phyloP scores from a whole-genome alignment of 2,797 vertebrate genomes.

The Perdix hodgsoniae region DNA sequence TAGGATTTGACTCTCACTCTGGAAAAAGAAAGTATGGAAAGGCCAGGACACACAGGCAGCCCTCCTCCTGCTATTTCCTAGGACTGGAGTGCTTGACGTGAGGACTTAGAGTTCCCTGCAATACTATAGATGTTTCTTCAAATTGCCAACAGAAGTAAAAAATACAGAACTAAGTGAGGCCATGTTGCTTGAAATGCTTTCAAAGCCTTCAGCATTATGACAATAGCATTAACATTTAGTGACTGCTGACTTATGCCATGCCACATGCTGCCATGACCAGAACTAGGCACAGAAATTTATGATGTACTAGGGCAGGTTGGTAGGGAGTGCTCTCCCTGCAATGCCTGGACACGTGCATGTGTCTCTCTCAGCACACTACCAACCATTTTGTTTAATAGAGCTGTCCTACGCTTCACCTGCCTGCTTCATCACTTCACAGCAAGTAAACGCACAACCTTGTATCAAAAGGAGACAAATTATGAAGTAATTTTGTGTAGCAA shows the following conservation, averaged over 20 bases:
- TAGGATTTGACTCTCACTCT: background rate
- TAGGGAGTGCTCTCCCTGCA: background rate
- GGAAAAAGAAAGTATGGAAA: background rate
- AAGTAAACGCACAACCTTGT: background rate
- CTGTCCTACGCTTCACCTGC: background rate
- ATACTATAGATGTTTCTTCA: background rate
- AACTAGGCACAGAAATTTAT: background rate
- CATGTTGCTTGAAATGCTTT: background rate
- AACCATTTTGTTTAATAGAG: background rate
- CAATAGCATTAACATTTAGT: background rate
- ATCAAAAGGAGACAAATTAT: background rate
- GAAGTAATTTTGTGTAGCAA: background rate
- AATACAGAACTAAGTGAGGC: background rate
- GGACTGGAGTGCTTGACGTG: rapidly evolving
- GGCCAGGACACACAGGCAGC: background rate
- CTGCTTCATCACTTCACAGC: background rate
- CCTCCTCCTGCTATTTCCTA: background rate
- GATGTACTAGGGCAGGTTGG: background rate
- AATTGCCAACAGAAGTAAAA: background rate
- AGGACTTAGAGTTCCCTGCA: background rate
- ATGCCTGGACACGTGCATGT: too few species aligned
- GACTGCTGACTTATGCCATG: background rate
- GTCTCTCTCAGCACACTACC: background rate
- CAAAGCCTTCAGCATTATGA: background rate
- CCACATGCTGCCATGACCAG: too few species aligned